A percentile compares a stretch with the other conserved stretches of the same genome.
phyloP scores from a whole-genome alignment of 2,888 invertebrate genomes.

The Incurvaria masculella region DNA sequence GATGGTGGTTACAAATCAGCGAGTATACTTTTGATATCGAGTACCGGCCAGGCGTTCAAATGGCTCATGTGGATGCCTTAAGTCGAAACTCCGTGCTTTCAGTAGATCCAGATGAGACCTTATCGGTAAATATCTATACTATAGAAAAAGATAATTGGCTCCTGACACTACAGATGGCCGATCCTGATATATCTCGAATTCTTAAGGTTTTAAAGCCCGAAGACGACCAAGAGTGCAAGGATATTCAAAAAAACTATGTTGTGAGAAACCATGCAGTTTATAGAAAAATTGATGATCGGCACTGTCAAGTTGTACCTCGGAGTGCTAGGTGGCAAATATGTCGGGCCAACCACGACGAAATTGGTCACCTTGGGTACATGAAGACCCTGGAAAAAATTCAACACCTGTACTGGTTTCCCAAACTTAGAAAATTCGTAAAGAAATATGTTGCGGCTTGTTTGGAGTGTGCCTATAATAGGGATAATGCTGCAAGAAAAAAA shows the following conservation, averaged over 20 bases:
- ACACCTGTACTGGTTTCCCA: slow-evolving; percentile 30
- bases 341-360: slow-evolving; percentile 27
- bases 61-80: slow-evolving; percentile 17
- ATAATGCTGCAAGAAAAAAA: slow-evolving; percentile 16
- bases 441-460: slow-evolving; percentile 31
- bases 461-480: slow-evolving; percentile 27
- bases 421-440: slow-evolving; percentile 26
- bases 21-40: slow-evolving; percentile 15
- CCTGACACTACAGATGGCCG: slow-evolving; percentile 7
- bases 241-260: slow-evolving; percentile 7
- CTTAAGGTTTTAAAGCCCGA: slow-evolving; percentile 8
- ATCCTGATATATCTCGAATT: slow-evolving; percentile 11
- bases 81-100: neutral
- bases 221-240: slow-evolving; percentile 5
- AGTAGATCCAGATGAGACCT: too few species aligned
- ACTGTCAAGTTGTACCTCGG: slow-evolving; percentile 23
- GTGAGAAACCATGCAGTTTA: slow-evolving; percentile 8
- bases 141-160: slow-evolving; percentile 9
- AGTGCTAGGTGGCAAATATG: slow-evolving; percentile 21
- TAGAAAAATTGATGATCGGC: slow-evolving; percentile 6
- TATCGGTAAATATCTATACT: neutral
- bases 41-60: slow-evolving; percentile 14
- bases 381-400: slow-evolving; percentile 23
- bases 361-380: slow-evolving; percentile 27
- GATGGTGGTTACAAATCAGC: slow-evolving; percentile 17